A percentile compares a stretch with the other conserved stretches of the same genome.
phyloP scores from a whole-genome alignment of 2,888 invertebrate genomes.

The Caenorhabditis sulstoni region DNA sequence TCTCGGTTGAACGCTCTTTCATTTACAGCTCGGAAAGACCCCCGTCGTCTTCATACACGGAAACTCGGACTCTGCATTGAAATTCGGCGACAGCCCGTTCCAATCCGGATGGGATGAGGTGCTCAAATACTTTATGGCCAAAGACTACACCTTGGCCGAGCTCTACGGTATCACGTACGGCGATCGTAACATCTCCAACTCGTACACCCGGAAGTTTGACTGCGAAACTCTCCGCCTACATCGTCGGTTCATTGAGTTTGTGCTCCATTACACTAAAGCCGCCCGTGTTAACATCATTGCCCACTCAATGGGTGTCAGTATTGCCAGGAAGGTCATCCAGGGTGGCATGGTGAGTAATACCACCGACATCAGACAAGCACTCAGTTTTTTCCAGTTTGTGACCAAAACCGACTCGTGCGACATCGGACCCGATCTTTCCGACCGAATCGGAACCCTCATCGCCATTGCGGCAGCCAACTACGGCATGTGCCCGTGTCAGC shows the following conservation, averaged over 20 bases:
- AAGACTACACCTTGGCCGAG: constrained; percentile 69
- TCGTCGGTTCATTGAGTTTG: constrained; percentile 65
- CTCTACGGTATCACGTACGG: constrained; percentile 78
- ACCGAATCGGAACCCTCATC: constrained; percentile 64
- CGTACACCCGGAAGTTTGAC: constrained; percentile 59
- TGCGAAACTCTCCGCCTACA: constrained; percentile 54
- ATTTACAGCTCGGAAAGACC: constrained; percentile 63
- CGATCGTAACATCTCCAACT: constrained; percentile 65
- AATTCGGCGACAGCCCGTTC: constrained; percentile 56
- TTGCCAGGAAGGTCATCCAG: constrained; percentile 65
- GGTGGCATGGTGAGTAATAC: constrained; percentile 63
- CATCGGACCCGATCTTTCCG: constrained; percentile 59
- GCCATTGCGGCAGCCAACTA: constrained; percentile 70
- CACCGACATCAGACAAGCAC: not conserved
- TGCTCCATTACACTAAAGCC: constrained; percentile 68
- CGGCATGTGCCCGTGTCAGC: constrained; percentile 72
- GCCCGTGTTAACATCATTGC: constrained; percentile 65
- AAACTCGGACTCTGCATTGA: constrained; percentile 77
- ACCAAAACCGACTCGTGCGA: constrained; percentile 57
- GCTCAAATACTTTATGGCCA: constrained; percentile 55
- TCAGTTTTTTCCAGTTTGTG: constrained; percentile 42
- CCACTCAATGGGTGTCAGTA: constrained; percentile 74
- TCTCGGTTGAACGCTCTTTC: no score
- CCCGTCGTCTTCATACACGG: constrained; percentile 78
- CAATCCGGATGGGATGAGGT: constrained; percentile 73